Evolutionary conservation across 2,888 invertebrate species (phyloP).

Genomic region (Leptarthrus brevirostris): DNA sequence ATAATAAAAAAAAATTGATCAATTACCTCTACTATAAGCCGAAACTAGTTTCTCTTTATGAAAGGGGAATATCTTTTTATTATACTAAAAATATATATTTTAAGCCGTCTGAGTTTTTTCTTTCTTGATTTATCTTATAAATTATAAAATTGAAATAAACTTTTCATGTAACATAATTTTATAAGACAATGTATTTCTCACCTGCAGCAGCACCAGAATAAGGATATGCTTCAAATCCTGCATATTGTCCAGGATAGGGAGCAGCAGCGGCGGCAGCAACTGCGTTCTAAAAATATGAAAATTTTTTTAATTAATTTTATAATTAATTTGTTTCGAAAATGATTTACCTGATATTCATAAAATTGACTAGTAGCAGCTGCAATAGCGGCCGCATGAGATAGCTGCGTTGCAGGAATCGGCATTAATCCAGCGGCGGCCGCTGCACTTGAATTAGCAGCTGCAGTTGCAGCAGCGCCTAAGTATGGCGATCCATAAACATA

Average conservation of each 20-base stretch:
- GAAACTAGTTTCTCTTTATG: no score
- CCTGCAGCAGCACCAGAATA: conserved; percentile 56
- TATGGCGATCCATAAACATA: conserved; percentile 83
- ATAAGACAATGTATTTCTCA: conserved; percentile 19
- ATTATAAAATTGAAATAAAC: no score
- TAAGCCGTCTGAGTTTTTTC: no score
- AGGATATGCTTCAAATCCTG: conserved; percentile 58
- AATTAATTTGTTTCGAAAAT: neutral
- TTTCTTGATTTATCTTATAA: no score
- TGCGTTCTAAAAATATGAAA: conserved; percentile 54
- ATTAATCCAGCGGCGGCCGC: conserved; percentile 74
- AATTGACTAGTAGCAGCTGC: conserved; percentile 83
- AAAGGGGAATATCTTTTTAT: no score
- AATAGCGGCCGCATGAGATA: conserved; percentile 80
- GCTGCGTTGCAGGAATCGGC: conserved; percentile 73
- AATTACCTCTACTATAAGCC: no score
- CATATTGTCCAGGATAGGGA: conserved; percentile 57
- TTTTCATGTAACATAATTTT: no score
- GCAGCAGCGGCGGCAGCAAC: conserved; percentile 57
- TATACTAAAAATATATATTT: neutral
- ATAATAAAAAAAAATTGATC: no score
- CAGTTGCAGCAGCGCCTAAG: conserved; percentile 68
- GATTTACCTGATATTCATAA: conserved; percentile 77
- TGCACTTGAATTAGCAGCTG: conserved; percentile 56
- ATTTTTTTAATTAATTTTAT: neutral